phyloP scores from a whole-genome alignment of 2,113 vertebrate genomes.

The Bufo gargarizans region DNA sequence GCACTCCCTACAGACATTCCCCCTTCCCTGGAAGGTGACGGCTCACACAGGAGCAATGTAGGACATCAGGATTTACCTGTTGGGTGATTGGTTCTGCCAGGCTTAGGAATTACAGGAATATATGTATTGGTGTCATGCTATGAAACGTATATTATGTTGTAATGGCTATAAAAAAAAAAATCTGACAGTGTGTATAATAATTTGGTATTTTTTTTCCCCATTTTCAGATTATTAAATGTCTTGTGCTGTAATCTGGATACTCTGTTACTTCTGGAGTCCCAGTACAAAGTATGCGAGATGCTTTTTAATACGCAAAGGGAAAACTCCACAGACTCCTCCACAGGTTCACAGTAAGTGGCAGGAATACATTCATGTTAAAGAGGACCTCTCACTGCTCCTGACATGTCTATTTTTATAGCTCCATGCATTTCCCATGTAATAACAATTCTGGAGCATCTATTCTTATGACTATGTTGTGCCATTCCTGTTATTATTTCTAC shows the following conservation, averaged over 20 bases:
- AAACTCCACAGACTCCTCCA: slow-evolving; percentile 64
- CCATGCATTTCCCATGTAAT: too few species aligned
- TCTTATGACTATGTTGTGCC: too few species aligned
- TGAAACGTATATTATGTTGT: too few species aligned
- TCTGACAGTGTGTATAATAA: neutral
- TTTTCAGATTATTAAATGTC: slow-evolving; percentile 83
- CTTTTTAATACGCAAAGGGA: slow-evolving; percentile 85
- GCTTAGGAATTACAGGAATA: too few species aligned
- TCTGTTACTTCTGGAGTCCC: slow-evolving; percentile 87
- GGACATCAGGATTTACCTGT: too few species aligned
- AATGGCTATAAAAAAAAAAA: neutral
- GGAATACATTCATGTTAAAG: neutral
- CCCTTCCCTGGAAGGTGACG: too few species aligned
- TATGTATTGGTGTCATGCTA: neutral
- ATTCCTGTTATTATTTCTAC: too few species aligned
- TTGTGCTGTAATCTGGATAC: slow-evolving; percentile 88
- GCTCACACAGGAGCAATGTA: too few species aligned
- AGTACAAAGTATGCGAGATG: slow-evolving; percentile 83
- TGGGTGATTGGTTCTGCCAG: too few species aligned
- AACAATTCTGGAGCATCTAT: too few species aligned
- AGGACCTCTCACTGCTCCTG: too few species aligned
- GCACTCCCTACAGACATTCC: neutral
- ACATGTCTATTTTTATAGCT: too few species aligned
- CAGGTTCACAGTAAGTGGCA: slow-evolving; percentile 19
- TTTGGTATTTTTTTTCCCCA: neutral